Evolutionary conservation across 2,888 invertebrate species (phyloP).

Genomic region (Apamea anceps): DNA sequence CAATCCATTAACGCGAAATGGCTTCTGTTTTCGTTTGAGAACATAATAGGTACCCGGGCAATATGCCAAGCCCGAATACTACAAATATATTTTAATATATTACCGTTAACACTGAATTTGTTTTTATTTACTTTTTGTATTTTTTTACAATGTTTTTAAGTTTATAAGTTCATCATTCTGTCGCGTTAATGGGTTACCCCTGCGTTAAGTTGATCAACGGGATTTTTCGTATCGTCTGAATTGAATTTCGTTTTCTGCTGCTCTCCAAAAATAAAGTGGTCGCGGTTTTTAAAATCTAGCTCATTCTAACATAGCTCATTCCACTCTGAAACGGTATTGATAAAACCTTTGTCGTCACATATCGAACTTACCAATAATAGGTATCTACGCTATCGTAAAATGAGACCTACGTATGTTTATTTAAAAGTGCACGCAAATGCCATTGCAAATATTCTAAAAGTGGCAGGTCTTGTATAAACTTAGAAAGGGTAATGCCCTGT

Average conservation of each 20-base stretch:
- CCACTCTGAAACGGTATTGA: background rate
- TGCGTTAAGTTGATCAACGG: constrained; percentile 32
- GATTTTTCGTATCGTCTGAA: background rate
- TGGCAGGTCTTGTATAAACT: constrained; percentile 56
- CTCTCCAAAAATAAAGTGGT: background rate
- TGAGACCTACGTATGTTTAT: constrained; percentile 34
- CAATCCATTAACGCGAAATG: constrained; percentile 75
- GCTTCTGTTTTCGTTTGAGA: constrained; percentile 74
- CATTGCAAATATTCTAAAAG: constrained; percentile 50
- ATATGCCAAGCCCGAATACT: constrained; percentile 77
- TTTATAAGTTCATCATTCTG: constrained; percentile 43
- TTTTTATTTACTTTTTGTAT: constrained; percentile 67
- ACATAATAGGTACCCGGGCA: constrained; percentile 77
- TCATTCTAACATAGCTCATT: too few relatives aligned
- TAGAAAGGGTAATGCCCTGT: constrained; percentile 81
- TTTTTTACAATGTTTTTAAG: constrained; percentile 48
- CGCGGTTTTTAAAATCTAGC: background rate
- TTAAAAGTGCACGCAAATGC: constrained; percentile 46
- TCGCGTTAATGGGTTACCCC: constrained; percentile 27
- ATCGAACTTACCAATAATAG: background rate
- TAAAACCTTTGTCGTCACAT: background rate
- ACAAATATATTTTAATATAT: constrained; percentile 77
- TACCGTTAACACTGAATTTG: constrained; percentile 61
- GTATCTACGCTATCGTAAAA: constrained; percentile 13
- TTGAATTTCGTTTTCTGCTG: constrained; percentile 4